phyloP scores from a whole-genome alignment of 2,888 invertebrate genomes.

The Orthosia gracilis region DNA sequence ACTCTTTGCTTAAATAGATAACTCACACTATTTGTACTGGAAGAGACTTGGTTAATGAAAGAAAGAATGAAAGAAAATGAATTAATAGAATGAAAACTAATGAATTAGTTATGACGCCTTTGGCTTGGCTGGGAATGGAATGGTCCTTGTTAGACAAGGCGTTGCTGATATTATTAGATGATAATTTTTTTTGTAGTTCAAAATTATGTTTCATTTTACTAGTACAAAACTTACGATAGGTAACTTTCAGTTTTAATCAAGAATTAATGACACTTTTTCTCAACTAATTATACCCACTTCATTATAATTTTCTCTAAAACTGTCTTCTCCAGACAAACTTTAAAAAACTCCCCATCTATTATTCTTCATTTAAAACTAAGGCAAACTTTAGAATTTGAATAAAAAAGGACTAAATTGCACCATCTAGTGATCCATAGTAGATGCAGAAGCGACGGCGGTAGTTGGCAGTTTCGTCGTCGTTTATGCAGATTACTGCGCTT shows the following conservation, averaged over 20 bases:
- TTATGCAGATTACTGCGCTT: conserved; percentile 77
- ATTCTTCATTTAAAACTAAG: conserved; percentile 12
- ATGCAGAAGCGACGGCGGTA: conserved; percentile 51
- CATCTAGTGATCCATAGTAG: conserved; percentile 51
- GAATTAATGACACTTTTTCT: neutral
- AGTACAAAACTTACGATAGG: neutral
- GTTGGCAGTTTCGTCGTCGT: conserved; percentile 68
- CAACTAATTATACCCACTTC: neutral
- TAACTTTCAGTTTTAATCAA: neutral
- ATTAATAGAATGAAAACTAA: neutral
- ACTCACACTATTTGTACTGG: conserved; percentile 33
- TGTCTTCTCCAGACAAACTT: conserved; percentile 20
- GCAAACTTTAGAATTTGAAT: conserved; percentile 21
- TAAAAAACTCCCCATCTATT: conserved; percentile 15
- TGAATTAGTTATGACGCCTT: neutral
- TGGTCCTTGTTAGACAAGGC: neutral
- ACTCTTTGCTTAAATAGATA: conserved; percentile 57
- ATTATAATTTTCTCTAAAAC: conserved; percentile 22
- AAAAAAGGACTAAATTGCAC: conserved; percentile 49
- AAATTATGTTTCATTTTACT: neutral
- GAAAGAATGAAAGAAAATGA: neutral
- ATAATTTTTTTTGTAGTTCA: neutral
- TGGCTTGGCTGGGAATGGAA: neutral
- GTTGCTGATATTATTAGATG: neutral
- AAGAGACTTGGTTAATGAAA: conserved; percentile 22